Percentiles rank a stretch among this genome's conserved stretches.
These are phyloP conservation scores for Magallana angulata DNA, from an alignment of 1,140 invertebrate genomes.

Conservation along the genomic window DNA sequence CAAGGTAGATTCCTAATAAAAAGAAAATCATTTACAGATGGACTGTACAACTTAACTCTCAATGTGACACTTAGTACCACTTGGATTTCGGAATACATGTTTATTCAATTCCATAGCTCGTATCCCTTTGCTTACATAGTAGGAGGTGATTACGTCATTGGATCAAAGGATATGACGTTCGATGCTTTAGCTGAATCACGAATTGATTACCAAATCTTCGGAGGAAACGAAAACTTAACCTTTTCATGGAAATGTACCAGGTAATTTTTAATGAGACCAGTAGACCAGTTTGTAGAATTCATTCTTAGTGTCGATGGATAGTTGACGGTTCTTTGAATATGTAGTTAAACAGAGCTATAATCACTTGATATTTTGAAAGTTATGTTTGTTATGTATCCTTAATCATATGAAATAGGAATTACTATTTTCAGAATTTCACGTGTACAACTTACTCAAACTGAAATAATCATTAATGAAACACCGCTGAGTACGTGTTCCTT, in stretches of 20 bases:
- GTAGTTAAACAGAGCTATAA: too few relatives aligned
- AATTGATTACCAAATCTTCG: background rate
- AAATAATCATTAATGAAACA: background rate
- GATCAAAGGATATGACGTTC: background rate
- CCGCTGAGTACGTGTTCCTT: background rate
- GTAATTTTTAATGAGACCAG: background rate
- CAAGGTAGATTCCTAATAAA: background rate
- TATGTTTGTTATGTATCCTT: too few relatives aligned
- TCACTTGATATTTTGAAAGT: too few relatives aligned
- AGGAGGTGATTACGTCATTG: background rate
- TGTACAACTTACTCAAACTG: background rate
- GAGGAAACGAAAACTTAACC: conserved; percentile 6
- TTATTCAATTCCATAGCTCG: background rate
- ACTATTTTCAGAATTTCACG: background rate
- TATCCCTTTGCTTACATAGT: background rate
- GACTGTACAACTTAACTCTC: background rate
- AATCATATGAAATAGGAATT: too few relatives aligned
- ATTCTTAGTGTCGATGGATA: background rate
- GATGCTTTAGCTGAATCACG: background rate
- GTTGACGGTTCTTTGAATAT: too few relatives aligned
- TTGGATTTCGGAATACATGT: conserved; percentile 7
- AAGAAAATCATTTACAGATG: background rate
- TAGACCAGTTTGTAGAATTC: too few relatives aligned
- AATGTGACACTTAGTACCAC: background rate
- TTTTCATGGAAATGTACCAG: conserved; percentile 11